Evolutionary conservation across 2,797 vertebrate species (phyloP).

Genomic region (Micromesistius poutassou): DNA sequence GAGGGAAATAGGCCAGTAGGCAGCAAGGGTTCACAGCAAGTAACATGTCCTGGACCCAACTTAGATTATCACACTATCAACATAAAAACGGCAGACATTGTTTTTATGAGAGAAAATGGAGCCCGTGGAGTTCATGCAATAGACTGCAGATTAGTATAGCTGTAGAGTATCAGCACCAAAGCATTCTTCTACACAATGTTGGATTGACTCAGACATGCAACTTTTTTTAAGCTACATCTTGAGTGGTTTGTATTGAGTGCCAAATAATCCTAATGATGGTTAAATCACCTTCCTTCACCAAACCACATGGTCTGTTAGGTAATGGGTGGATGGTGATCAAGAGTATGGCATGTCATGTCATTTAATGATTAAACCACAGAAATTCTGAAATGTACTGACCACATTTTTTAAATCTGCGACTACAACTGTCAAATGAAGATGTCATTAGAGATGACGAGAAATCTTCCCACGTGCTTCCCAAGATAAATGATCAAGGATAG

Average conservation of each 20-base stretch:
- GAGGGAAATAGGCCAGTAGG: not conserved
- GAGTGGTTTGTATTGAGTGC: not conserved
- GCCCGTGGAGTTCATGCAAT: too few species aligned
- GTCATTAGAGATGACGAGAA: not conserved
- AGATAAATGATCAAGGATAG: slow-evolving; percentile 13
- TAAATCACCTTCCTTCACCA: not conserved
- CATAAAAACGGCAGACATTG: not conserved
- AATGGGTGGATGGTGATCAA: not conserved
- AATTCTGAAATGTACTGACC: not conserved
- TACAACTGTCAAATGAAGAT: not conserved
- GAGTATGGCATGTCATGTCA: too few species aligned
- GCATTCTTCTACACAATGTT: not conserved
- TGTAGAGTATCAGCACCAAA: too few species aligned
- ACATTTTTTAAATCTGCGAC: not conserved
- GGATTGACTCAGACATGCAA: not conserved
- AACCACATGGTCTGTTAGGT: not conserved
- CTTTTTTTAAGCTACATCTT: not conserved
- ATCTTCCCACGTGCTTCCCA: not conserved
- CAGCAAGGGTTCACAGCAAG: not conserved
- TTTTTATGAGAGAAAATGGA: not conserved
- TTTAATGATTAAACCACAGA: not conserved
- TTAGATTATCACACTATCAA: not conserved
- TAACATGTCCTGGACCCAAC: not conserved
- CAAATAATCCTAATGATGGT: not conserved
- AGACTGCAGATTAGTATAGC: too few species aligned